phyloP scores from a whole-genome alignment of 23 tunicate genomes.

The Trididemnum nubilum region DNA sequence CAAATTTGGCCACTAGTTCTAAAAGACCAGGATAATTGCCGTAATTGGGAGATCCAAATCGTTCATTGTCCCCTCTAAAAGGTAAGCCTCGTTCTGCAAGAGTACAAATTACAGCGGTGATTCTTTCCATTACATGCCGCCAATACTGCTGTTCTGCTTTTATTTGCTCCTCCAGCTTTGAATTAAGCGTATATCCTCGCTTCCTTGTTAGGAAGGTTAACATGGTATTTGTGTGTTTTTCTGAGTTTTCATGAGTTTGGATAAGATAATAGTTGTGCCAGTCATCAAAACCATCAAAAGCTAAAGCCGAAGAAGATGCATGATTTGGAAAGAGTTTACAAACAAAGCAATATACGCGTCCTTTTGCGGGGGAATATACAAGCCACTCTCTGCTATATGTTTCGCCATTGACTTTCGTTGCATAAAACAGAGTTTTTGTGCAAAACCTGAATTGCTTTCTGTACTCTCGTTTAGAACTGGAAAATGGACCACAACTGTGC shows the following conservation, averaged over 20 bases:
- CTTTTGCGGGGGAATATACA: constrained; percentile 31
- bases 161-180: constrained; percentile 42
- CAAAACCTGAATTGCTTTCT: constrained; percentile 31
- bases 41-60: constrained; percentile 48
- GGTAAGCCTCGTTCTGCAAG: constrained; percentile 37
- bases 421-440: constrained; percentile 26
- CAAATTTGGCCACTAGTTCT: constrained; percentile 39
- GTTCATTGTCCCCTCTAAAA: constrained; percentile 44
- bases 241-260: constrained; percentile 32
- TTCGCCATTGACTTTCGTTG: constrained; percentile 36
- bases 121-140: constrained; percentile 42
- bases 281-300: constrained; percentile 30
- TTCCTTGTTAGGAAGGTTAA: constrained; percentile 27
- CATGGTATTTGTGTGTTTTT: constrained; percentile 17
- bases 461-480: constrained; percentile 30
- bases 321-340: constrained; percentile 30
- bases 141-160: constrained; percentile 44
- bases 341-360: constrained; percentile 30
- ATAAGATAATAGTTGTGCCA: constrained; percentile 17
- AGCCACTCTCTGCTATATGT: constrained; percentile 37
- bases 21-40: constrained; percentile 45
- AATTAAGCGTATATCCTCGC: constrained; percentile 37
- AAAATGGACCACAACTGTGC: constrained; percentile 36
- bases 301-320: constrained; percentile 37
- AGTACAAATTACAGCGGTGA: constrained; percentile 34